These are phyloP conservation scores for Xerus rutilus DNA, from an alignment of 2,797 vertebrate species.

Conservation along the genomic window DNA sequence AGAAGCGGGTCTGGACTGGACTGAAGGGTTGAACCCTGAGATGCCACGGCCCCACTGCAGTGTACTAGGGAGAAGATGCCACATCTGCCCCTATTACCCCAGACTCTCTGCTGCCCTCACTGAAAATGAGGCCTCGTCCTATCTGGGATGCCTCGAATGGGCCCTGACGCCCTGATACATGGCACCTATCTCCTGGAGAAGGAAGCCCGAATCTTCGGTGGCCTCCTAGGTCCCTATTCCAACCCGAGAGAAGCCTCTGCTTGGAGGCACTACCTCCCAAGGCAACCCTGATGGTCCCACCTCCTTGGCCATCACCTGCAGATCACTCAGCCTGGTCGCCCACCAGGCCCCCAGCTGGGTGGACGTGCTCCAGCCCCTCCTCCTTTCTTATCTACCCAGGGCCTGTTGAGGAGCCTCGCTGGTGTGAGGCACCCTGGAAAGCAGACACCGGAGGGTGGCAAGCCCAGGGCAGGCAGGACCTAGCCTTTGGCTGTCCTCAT, in stretches of 20 bases:
- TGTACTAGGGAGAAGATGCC: neutral
- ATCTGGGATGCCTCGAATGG: neutral
- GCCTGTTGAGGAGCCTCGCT: neutral
- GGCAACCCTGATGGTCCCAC: neutral
- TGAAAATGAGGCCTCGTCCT: neutral
- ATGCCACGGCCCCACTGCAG: neutral
- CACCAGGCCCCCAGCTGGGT: neutral
- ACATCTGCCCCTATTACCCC: neutral
- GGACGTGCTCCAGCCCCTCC: too few species aligned
- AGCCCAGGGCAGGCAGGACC: neutral
- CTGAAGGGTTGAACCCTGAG: neutral
- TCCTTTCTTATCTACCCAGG: neutral
- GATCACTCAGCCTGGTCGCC: neutral
- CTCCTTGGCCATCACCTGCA: neutral
- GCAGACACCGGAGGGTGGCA: neutral
- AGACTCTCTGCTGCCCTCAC: neutral
- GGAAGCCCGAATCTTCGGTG: neutral
- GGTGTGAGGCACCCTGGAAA: neutral
- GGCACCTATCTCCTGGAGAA: neutral
- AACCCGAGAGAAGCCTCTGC: neutral
- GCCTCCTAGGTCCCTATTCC: neutral
- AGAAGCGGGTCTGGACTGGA: neutral
- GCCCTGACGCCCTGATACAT: neutral
- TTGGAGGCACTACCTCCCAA: rapidly evolving
- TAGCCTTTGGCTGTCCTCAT: too few species aligned